These are phyloP conservation scores for Dorcus parallelipipedus DNA, from an alignment of 2,888 invertebrate species.

Conservation along the genomic window DNA sequence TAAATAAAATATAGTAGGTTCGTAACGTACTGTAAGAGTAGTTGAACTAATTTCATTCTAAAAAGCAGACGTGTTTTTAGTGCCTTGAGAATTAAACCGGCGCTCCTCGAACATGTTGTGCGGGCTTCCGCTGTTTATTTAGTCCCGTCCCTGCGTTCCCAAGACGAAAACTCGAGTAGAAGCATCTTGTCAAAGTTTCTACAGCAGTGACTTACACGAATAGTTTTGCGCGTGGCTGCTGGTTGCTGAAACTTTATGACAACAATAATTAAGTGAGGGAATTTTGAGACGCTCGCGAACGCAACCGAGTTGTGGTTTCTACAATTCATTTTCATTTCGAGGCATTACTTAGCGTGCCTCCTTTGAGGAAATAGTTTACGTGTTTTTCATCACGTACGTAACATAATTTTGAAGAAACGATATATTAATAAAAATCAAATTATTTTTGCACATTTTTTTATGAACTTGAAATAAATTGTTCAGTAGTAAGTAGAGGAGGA, in stretches of 20 bases:
- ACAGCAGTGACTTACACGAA: conserved; percentile 28
- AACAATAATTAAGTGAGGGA: conserved; percentile 39
- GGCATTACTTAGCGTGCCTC: too few species aligned
- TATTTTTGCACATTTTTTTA: too few species aligned
- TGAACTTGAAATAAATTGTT: too few species aligned
- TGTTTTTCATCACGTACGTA: too few species aligned
- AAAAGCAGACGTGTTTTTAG: not conserved
- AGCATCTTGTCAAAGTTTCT: conserved; percentile 26
- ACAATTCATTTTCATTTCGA: conserved; percentile 30
- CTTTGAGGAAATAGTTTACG: too few species aligned
- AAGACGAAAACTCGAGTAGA: conserved; percentile 28
- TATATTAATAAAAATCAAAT: too few species aligned
- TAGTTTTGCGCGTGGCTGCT: conserved; percentile 34
- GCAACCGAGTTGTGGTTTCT: conserved; percentile 23
- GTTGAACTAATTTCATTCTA: not conserved
- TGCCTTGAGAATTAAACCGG: not conserved
- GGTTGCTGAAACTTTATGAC: conserved; percentile 36
- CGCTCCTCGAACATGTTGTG: conserved; percentile 12
- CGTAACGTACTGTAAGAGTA: too few species aligned
- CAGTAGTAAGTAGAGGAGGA: too few species aligned
- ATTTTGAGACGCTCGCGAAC: conserved; percentile 35
- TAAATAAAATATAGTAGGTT: too few species aligned
- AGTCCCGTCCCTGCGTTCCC: conserved; percentile 21
- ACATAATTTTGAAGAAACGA: too few species aligned
- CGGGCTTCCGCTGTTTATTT: conserved; percentile 26